Evolutionary conservation across 2,888 invertebrate species (phyloP).

Genomic region (Aphodius granarius): DNA sequence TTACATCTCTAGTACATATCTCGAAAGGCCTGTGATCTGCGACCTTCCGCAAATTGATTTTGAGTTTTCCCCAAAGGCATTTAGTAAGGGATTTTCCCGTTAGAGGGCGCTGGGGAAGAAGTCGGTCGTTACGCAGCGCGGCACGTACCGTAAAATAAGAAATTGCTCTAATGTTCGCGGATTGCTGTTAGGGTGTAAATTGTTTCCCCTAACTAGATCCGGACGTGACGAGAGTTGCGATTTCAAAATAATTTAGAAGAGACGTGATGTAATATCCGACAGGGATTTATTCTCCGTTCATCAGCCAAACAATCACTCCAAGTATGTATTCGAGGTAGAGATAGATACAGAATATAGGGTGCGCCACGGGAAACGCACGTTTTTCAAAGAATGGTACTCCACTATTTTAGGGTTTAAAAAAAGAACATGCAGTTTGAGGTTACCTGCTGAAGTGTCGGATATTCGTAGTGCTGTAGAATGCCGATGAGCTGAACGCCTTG

Average conservation of each 20-base stretch:
- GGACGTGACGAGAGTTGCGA: not conserved
- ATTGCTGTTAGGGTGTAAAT: not conserved
- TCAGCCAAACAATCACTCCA: no score
- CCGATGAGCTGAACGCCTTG: conserved; percentile 4
- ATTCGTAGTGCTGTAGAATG: not conserved
- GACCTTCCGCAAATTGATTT: not conserved
- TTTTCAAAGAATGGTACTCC: no score
- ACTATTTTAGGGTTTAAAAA: no score
- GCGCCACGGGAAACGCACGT: no score
- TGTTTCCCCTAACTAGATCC: not conserved
- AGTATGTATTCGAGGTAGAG: no score
- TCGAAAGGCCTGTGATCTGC: no score
- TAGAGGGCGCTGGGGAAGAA: not conserved
- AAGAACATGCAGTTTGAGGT: no score
- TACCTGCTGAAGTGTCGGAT: not conserved
- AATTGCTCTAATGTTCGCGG: not conserved
- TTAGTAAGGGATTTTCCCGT: not conserved
- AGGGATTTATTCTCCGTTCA: no score
- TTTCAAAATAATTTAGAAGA: not conserved
- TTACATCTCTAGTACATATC: no score
- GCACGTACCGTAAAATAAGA: not conserved
- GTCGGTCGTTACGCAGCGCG: not conserved
- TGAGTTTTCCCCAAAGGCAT: not conserved
- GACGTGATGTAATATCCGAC: not conserved
- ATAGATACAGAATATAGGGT: no score